Evolutionary conservation across 2,797 vertebrate species (phyloP), one percentile per base, ranked within the genome.

Genomic region (Cossypha niveicapilla): DNA sequence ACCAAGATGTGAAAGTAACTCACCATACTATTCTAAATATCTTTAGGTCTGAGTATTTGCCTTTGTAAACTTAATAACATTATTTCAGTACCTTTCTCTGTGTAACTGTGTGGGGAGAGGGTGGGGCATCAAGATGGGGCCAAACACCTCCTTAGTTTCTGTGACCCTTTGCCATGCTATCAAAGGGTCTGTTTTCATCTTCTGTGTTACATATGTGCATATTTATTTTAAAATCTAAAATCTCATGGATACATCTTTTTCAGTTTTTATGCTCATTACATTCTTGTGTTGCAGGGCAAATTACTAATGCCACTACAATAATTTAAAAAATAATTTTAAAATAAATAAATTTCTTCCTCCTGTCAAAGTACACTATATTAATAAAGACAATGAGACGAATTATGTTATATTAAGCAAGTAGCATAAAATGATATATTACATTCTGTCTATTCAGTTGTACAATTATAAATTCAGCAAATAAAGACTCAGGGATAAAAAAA

Each of bases 21-120:
- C 24, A 28, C 7, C 2, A 14, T 10, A 58, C 2, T 34, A 56
- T 66, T 81, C 37, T 25, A 84, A 80, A 68, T 47, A 42, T 32
- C 18, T 90, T 75, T 11, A 32, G 28, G 30, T 28, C 10, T 74
- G 30, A 70, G 10, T 37, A 10, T 84, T 80, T 80, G 6, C 18
- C 13, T 71, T 60, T 54, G 10, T 66, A 78, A 48, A n/a, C n/a
- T 68, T 74, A 48, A 48, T 32, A 72, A 47, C 4, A 7, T 35
- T 51, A 47, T 62, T 75, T 76, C 19, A 21, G 22, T 10, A 37
- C 12, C 12, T 75, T 19, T 50, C 41, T 78, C 13, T 42, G 18
- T 57, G 11, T 44, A 53, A 30, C 5, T 23, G 9, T 1, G 3
- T 35, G 50, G 27, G 8, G 2, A 7, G 2, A 5, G 2, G 48